Percentiles rank a stretch among this genome's conserved stretches.
These are phyloP conservation scores for Herpetotheres cachinnans DNA, from an alignment of 2,113 vertebrate genomes.

Conservation along the genomic window DNA sequence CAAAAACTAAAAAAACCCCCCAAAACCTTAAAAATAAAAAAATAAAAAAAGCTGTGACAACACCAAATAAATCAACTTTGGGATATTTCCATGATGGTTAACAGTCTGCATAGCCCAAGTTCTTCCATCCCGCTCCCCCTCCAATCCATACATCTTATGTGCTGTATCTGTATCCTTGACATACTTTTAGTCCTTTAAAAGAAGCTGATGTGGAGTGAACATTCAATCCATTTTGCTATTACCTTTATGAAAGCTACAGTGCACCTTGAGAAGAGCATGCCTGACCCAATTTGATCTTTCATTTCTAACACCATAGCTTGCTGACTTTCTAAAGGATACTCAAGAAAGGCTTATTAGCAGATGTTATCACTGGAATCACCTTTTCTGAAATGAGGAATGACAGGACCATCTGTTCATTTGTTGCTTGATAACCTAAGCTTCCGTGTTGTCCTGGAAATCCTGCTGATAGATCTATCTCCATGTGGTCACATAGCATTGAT, in stretches of 20 bases:
- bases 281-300: conserved; percentile 69
- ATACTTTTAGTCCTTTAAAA: neutral
- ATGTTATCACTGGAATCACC: conserved; percentile 67
- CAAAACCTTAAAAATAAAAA: neutral
- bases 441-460: conserved; percentile 54
- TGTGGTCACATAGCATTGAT: conserved; percentile 53
- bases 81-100: neutral
- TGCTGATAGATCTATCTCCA: conserved; percentile 53
- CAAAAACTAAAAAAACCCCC: neutral
- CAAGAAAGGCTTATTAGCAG: conserved; percentile 69
- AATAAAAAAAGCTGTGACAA: neutral
- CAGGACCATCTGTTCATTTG: conserved; percentile 69
- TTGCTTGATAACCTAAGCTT: conserved; percentile 62
- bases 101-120: neutral
- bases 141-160: neutral
- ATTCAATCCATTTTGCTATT: conserved; percentile 67
- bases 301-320: conserved; percentile 61
- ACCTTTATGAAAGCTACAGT: conserved; percentile 59
- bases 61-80: too few species aligned
- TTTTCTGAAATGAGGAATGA: conserved; percentile 64
- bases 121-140: neutral
- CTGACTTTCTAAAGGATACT: conserved; percentile 65
- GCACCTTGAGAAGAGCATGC: conserved; percentile 57
- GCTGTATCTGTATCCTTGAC: neutral
- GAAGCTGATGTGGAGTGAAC: conserved; percentile 34